Evolutionary conservation across 2,888 invertebrate genomes (phyloP).

Genomic region (Latrodectus elegans): DNA sequence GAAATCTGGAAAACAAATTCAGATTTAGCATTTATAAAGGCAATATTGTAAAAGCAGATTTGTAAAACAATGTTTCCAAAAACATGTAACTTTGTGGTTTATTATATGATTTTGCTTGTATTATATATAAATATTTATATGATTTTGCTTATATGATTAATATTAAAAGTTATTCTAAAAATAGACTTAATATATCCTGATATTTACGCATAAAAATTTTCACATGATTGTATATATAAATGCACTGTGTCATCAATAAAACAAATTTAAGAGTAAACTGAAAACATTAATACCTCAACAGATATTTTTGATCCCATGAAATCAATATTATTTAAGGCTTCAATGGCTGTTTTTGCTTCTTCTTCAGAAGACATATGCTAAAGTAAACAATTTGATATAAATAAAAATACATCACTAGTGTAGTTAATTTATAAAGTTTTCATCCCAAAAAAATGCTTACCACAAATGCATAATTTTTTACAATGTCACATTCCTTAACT

Average conservation of each 20-base stretch:
- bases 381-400: slow-evolving; percentile 12
- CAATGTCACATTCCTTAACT: slow-evolving; percentile 71
- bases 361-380: slow-evolving; percentile 71
- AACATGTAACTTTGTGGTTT: not conserved
- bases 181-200: too few relatives aligned
- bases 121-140: too few relatives aligned
- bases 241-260: too few relatives aligned
- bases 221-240: not conserved
- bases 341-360: slow-evolving; percentile 70
- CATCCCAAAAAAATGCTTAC: slow-evolving; percentile 44
- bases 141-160: too few relatives aligned
- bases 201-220: not conserved
- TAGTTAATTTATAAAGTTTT: not conserved
- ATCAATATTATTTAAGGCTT: slow-evolving; percentile 70
- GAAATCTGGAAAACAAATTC: slow-evolving; percentile 53
- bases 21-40: too few relatives aligned
- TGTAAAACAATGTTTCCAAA: not conserved
- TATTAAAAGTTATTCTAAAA: too few relatives aligned
- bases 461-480: slow-evolving; percentile 72
- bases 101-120: too few relatives aligned
- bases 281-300: slow-evolving; percentile 61
- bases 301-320: slow-evolving; percentile 71
- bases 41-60: not conserved
- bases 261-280: not conserved
- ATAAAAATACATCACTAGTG: not conserved